phyloP scores from a whole-genome alignment of 2,888 invertebrate species.

The Drosophila cyrtoloma region DNA sequence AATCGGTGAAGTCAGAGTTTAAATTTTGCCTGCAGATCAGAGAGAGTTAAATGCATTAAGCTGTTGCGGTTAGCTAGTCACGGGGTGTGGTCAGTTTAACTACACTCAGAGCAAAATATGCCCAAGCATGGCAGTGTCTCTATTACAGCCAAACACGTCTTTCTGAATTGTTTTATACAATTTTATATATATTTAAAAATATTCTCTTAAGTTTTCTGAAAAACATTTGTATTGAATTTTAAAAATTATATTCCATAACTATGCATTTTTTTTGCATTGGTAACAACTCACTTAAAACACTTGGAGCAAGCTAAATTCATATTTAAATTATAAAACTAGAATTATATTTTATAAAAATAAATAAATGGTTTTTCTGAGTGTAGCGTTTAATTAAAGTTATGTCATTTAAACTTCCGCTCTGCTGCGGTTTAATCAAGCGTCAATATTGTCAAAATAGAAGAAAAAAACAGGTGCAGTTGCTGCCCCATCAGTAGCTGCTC shows the following conservation, averaged over 20 bases:
- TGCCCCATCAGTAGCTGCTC: not conserved
- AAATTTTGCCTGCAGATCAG: slow-evolving; percentile 91
- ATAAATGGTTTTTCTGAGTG: not conserved
- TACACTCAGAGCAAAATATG: not conserved
- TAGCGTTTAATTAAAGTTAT: slow-evolving; percentile 58
- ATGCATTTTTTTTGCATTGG: not conserved
- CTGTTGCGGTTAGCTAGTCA: slow-evolving; percentile 66
- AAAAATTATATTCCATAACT: not conserved
- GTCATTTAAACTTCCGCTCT: slow-evolving; percentile 67
- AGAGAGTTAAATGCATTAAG: slow-evolving; percentile 34
- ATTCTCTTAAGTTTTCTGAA: too few species aligned
- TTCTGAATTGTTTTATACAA: not conserved
- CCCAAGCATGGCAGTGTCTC: not conserved
- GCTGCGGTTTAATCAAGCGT: slow-evolving; percentile 73
- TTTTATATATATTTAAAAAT: not conserved
- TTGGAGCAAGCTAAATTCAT: not conserved
- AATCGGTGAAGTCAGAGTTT: slow-evolving; percentile 97
- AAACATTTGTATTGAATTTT: not conserved
- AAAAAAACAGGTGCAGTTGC: slow-evolving; percentile 63
- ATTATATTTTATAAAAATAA: not conserved
- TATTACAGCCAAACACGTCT: not conserved
- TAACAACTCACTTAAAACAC: not conserved
- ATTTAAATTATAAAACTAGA: not conserved
- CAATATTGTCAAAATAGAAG: slow-evolving; percentile 52
- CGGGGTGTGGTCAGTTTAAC: slow-evolving; percentile 36